Percentiles rank a stretch among this genome's conserved stretches.
Conservation (phyloP, 2,113 vertebrate genomes). For the Prunella fulvescens region DNA sequence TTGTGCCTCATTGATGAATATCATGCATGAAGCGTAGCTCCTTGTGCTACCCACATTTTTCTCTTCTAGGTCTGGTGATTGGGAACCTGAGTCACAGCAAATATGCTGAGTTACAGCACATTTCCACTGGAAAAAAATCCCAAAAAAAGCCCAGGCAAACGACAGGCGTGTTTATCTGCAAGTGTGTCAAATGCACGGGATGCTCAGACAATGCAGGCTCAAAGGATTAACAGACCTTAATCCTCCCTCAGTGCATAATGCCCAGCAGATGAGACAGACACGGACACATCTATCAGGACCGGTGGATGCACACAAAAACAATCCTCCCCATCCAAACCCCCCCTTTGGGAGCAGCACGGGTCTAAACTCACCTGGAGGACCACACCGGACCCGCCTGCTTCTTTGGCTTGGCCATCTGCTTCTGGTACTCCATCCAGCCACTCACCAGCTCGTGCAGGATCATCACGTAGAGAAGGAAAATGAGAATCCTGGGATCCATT, state of each 20-base stretch:
- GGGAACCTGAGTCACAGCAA: background rate
- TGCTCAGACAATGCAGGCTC: background rate
- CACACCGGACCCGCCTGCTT: constrained; percentile 71
- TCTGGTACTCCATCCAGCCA: constrained; percentile 86
- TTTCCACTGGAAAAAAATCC: background rate
- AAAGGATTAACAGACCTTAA: background rate
- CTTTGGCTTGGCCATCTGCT: constrained; percentile 78
- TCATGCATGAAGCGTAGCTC: background rate
- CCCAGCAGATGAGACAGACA: background rate
- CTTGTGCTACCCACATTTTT: background rate
- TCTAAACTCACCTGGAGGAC: constrained; percentile 74
- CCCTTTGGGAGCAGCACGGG: accelerated
- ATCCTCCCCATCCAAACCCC: background rate
- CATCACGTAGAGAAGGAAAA: constrained; percentile 87
- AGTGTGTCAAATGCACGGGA: background rate
- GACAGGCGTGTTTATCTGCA: background rate
- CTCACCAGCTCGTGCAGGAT: constrained; percentile 87
- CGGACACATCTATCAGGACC: accelerated
- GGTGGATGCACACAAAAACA: background rate
- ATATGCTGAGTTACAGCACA: background rate
- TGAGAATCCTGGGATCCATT: constrained; percentile 88
- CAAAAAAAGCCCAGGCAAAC: accelerated
- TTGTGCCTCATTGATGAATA: constrained; percentile 45
- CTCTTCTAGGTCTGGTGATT: background rate
- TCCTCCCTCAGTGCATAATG: background rate